Evolutionary conservation across 1,140 invertebrate genomes (phyloP).

Genomic region (Diploscapter pachys): DNA sequence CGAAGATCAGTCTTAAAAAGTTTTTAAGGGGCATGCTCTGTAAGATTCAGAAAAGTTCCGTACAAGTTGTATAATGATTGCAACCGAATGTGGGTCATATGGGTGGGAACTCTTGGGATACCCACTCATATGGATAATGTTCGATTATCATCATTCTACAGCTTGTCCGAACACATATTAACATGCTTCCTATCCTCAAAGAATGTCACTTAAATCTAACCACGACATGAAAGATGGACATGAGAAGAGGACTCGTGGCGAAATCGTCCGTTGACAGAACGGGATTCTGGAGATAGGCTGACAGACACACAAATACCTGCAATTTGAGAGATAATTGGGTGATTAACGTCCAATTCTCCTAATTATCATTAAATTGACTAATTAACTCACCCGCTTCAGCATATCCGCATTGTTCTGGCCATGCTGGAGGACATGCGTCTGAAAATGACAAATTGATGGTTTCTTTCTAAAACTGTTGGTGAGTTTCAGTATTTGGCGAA

Average conservation of each 20-base stretch:
- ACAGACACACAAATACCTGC: slow-evolving; percentile 13
- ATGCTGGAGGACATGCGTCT: slow-evolving; percentile 11
- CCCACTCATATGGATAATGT: too few relatives aligned
- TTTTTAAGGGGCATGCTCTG: too few relatives aligned
- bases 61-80: too few relatives aligned
- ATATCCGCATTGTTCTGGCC: slow-evolving; percentile 19
- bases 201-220: not conserved
- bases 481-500: too few relatives aligned
- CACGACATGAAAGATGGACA: slow-evolving; percentile 8
- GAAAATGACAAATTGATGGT: slow-evolving; percentile 5
- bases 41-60: too few relatives aligned
- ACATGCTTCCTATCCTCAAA: too few relatives aligned
- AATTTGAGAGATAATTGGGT: not conserved
- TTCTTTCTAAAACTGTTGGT: not conserved
- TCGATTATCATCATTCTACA: too few relatives aligned
- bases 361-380: too few relatives aligned
- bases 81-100: too few relatives aligned
- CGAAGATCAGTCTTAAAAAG: too few relatives aligned
- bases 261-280: slow-evolving; percentile 6
- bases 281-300: slow-evolving; percentile 19
- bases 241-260: not conserved
- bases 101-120: too few relatives aligned
- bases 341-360: not conserved
- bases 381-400: slow-evolving; percentile 14
- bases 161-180: too few relatives aligned